Conservation (phyloP, 2,888 invertebrate species). For the Tortricodes alternella region DNA sequence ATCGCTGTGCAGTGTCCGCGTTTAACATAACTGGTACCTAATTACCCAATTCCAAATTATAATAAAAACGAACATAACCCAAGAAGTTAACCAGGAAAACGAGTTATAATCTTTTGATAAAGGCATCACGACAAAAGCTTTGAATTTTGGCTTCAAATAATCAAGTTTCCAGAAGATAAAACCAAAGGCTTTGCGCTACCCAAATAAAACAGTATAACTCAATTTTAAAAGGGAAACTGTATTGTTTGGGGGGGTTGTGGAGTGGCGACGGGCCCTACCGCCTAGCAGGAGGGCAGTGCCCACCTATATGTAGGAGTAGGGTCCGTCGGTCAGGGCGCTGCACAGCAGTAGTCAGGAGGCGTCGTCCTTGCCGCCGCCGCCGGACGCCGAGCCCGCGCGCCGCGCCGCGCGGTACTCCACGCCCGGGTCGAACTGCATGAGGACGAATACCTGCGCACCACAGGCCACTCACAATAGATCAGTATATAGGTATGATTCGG, state of each 20-base stretch:
- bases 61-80: conserved; percentile 24
- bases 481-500: not conserved
- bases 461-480: too few relatives aligned
- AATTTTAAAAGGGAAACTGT: conserved; percentile 9
- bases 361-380: conserved; percentile 89
- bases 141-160: conserved; percentile 28
- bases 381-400: conserved; percentile 73
- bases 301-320: conserved; percentile 94
- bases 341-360: conserved; percentile 99
- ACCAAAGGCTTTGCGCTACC: conserved; percentile 29
- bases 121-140: conserved; percentile 24
- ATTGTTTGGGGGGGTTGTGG: conserved; percentile 31
- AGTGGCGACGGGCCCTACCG: conserved; percentile 31
- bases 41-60: conserved; percentile 26
- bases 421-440: conserved; percentile 99
- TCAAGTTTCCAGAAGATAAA: conserved; percentile 28
- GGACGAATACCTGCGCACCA: conserved; percentile 92
- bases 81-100: conserved; percentile 10
- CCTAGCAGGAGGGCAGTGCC: conserved; percentile 44
- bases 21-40: conserved; percentile 34
- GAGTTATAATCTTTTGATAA: conserved; percentile 25
- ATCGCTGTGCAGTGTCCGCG: conserved; percentile 48
- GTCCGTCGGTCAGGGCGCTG: conserved; percentile 99
- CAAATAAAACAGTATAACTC: conserved; percentile 27
- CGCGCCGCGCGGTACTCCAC: conserved; percentile 96